Percentiles rank a stretch among this genome's conserved stretches.
Evolutionary conservation across 2,888 invertebrate genomes (phyloP).

Genomic region (Artemia sinica): DNA sequence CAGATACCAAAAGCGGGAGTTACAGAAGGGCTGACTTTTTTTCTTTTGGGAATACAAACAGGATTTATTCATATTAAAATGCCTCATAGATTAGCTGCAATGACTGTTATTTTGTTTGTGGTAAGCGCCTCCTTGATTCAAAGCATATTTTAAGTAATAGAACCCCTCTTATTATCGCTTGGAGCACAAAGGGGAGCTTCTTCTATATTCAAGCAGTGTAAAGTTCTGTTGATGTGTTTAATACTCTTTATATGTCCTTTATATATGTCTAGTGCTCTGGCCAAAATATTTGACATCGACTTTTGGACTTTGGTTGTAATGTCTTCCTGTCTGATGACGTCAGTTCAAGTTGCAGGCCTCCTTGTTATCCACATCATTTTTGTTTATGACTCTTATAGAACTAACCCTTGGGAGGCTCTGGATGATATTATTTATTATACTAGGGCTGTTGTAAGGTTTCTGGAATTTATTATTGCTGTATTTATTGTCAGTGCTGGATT

Average conservation of each 20-base stretch:
- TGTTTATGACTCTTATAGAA: constrained; percentile 33
- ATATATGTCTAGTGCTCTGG: constrained; percentile 33
- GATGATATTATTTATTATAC: constrained; percentile 38
- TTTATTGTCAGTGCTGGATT: constrained; percentile 37
- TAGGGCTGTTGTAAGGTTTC: constrained; percentile 33
- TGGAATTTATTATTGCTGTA: constrained; percentile 38
- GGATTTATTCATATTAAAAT: constrained; percentile 36
- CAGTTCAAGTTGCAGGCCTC: constrained; percentile 34
- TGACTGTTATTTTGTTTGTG: constrained; percentile 38
- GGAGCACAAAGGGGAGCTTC: constrained; percentile 32
- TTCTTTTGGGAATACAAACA: constrained; percentile 38
- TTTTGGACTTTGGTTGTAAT: constrained; percentile 38
- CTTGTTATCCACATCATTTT: constrained; percentile 36
- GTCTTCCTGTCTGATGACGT: constrained; percentile 36
- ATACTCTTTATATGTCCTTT: constrained; percentile 34
- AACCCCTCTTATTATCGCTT: constrained; percentile 36
- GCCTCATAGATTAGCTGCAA: constrained; percentile 35
- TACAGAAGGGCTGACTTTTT: constrained; percentile 38
- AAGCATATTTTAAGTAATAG: constrained; percentile 38
- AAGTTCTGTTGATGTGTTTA: constrained; percentile 32
- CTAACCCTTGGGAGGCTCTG: constrained; percentile 35
- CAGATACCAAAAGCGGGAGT: constrained; percentile 33
- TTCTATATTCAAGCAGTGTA: constrained; percentile 31
- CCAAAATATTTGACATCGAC: constrained; percentile 34
- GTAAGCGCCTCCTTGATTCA: constrained; percentile 40